Evolutionary conservation across 2,888 invertebrate genomes (phyloP), one percentile per base, ranked within the genome.

Genomic region (Gymnocheta viridis): DNA sequence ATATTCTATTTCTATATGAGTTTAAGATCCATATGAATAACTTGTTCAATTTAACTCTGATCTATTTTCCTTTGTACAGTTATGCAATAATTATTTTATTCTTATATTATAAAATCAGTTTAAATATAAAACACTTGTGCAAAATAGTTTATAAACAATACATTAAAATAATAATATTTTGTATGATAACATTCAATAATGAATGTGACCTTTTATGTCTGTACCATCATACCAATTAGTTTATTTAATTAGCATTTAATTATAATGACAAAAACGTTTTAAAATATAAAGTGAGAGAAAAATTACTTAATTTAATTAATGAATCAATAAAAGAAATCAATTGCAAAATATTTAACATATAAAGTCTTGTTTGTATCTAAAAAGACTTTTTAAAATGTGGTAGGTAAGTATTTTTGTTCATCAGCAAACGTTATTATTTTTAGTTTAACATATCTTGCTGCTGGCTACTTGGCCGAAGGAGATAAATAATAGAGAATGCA

Each of bases 261-360:
- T 72, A 60, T 54, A 56, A 64, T 22, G 12, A 54, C 27, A 58
- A 58, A n/a, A 79, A 67, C 66, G 35, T 60, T 69, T 66, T 72
- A 47, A 74, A 69, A 12, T 47, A 69, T 58, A 47, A 78, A 58
- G 10, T 32, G 24, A 54, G 9, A 4, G 14, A 58, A 35, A n/a
- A 78, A 69, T 76, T 72, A 74, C 29, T 51, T 58, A 76, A 76
- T 80, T 74, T 80, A 83, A 76, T 84, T 72, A 77, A 76, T 67
- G 54, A 66, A 76, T 77, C 70, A 80, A 80, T 84, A 70, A 83
- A 80, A 67, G 12, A 27, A 74, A 69, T 60, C 17, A 51, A 58
- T 49, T 67, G 27, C 51, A 80, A 80, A 70, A 12, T 73, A 82
- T 84, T 67, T 77, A 76, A 77, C 27, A 70, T 58, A 70, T 41